Base-by-base conservation (phyloP, 2,113 vertebrate species). In the Otocyon megalotis region DNA sequence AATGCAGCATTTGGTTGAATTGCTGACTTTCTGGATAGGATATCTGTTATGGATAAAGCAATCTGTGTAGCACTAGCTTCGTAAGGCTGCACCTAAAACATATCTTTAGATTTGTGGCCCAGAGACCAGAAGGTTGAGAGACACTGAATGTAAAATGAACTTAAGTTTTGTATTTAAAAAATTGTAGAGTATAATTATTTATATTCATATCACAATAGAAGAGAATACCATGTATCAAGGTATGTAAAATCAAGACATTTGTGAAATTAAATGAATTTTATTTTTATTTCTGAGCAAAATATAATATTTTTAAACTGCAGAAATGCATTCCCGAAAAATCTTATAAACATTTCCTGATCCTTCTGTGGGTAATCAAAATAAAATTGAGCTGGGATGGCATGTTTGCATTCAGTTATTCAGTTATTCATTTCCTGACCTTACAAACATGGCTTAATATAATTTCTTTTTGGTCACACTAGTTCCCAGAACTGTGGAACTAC, bases 241-340 rank as follows among this genome's bases (percentile, higher is more conserved):
- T 58, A 48, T 58, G 1, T 58, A 88, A 87, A 92, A 69, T 50
- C 3, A 74, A 94, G 37, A 71, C 6, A 74, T 58, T 62, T 96
- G 16, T 79, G 19, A 93, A 87, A 58, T 63, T 86, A 90, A 85
- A 24, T 88, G 67, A 76, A 81, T 54, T 32, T 85, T 17, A 50
- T 65, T 88, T 95, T 86, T 84, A 85, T 92, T 62, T 94, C 50
- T 90, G 56, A 94, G 30, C 88, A 86, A 92, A 96, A 48, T 60
- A 88, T 65, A 88, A 72, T 35, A 87, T 93, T 96, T 97, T 89
- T 90, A 90, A 76, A 80, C 35, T 92, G 67, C 20, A 94, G 17
- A 94, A 77, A 90, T 92, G 13, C 19, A 63, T 84, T 30, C 3
- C 24, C 74, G 67, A 97, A 92, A 86, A 80, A 62, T 96, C 58